Conservation (phyloP, 1,140 invertebrate genomes). For the Saccostrea glomerata region DNA sequence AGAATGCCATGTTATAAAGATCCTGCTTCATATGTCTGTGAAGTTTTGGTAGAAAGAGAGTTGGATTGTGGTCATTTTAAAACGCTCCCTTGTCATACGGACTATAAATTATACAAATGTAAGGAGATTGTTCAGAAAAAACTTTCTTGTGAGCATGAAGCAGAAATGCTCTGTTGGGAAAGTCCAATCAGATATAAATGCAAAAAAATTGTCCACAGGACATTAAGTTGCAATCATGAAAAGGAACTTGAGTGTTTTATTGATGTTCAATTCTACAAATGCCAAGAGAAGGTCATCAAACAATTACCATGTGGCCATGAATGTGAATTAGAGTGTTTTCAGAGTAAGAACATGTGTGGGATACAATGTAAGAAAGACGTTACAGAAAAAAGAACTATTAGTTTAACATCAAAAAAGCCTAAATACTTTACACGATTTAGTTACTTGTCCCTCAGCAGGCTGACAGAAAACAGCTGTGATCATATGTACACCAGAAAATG, state of each 20-base stretch:
- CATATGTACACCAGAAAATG: slow-evolving; percentile 80
- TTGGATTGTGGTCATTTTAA: slow-evolving; percentile 72
- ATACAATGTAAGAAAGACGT: slow-evolving; percentile 80
- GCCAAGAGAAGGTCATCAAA: slow-evolving; percentile 46
- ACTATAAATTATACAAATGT: not conserved
- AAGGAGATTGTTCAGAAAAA: slow-evolving; percentile 55
- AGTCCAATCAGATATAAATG: not conserved
- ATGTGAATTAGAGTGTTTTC: slow-evolving; percentile 57
- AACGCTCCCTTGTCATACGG: slow-evolving; percentile 9
- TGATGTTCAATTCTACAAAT: slow-evolving; percentile 45
- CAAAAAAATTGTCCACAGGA: slow-evolving; percentile 3
- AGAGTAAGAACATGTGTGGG: slow-evolving; percentile 81
- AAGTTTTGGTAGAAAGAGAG: slow-evolving; percentile 78
- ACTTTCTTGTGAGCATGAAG: slow-evolving; percentile 62
- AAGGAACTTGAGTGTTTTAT: slow-evolving; percentile 66
- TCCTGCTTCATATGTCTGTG: slow-evolving; percentile 71
- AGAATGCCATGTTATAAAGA: slow-evolving; percentile 31
- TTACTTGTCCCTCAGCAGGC: slow-evolving; percentile 79
- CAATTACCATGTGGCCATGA: slow-evolving; percentile 58
- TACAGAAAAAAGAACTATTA: slow-evolving; percentile 62
- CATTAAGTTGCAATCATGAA: slow-evolving; percentile 72
- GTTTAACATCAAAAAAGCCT: slow-evolving; percentile 72
- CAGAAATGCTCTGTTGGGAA: slow-evolving; percentile 16
- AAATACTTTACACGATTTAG: slow-evolving; percentile 52
- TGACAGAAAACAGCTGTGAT: slow-evolving; percentile 82